Base-by-base conservation (phyloP, 2,888 invertebrate species). In the Oxyteleia sp. region DNA sequence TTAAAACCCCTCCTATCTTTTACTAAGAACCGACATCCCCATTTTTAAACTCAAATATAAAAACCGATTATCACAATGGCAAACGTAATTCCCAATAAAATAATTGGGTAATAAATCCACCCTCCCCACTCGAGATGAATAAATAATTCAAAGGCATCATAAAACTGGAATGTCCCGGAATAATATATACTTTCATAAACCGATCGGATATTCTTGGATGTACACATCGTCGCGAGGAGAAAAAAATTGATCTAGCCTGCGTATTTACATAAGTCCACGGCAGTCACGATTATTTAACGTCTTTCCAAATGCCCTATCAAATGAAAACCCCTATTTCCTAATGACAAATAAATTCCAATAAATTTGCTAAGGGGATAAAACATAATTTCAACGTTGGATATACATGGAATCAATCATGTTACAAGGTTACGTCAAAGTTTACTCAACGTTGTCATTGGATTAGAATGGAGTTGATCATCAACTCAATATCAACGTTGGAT, bases 81-180 rank as follows among this genome's bases (percentile, higher is more conserved):
- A 55, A 38, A 55, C 11, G 35, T 55, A 55, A 38, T 55, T 55
- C 20, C n/a, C 35, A 55, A 55, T 55, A 55, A 55, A n/a, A 55
- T 55, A 55, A 55, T 38, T 35, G 55, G 10, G 15, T 55, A 38
- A 55, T 55, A 55, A 55, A 55, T 55, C 18, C 35, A 4, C 1
- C 35, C n/a, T 1, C 1, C 35, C n/a, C 10, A 1, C 49, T 13
- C 29, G 53, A 11, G 35, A 41, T 38, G 41, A 23, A 41, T 57
- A 57, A 57, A 41, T 41, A 57, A 41, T 57, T 57, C 18, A n/a
- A 10, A 20, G 20, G 20, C 20, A 18, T 35, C 55, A 18, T 57
- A 57, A 57, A 41, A 57, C 38, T 8, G n/a, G 16, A 38, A 55
- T 55, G 35, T 41, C 20, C 38, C 13, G n/a, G 16, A 38, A 55